A percentile compares a stretch with the other conserved stretches of the same genome.
These are phyloP conservation scores for Muscicapa comitata DNA, from an alignment of 2,797 vertebrate species.

Conservation along the genomic window DNA sequence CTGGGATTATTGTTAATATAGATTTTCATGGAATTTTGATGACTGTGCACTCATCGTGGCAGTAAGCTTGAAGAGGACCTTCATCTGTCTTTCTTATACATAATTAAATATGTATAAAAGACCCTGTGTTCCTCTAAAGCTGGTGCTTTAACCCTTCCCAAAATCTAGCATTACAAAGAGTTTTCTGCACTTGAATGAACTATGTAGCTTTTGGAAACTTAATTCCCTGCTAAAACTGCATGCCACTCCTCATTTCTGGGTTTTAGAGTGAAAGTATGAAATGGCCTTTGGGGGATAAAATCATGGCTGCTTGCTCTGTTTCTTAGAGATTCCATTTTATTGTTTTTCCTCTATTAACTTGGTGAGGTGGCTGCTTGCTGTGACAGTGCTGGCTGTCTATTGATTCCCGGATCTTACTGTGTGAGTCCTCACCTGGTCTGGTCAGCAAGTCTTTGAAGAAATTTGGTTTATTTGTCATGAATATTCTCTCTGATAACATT, in stretches of 20 bases:
- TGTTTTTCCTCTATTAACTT: neutral
- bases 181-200: neutral
- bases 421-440: neutral
- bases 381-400: neutral
- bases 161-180: neutral
- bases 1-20: neutral
- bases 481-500: neutral
- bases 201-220: neutral
- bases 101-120: neutral
- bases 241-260: neutral
- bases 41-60: neutral
- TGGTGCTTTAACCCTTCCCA: neutral
- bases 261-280: neutral
- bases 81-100: neutral
- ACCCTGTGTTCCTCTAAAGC: neutral
- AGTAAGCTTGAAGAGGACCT: neutral
- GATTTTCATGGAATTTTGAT: neutral
- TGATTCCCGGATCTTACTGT: neutral
- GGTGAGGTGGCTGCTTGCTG: neutral
- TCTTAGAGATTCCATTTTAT: neutral
- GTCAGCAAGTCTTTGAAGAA: neutral
- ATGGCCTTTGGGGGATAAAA: neutral
- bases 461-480: neutral
- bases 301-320: neutral
- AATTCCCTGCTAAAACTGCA: neutral